Percentiles rank a stretch among this genome's conserved stretches.
Conservation (phyloP, 2,113 vertebrate genomes). For the Hypomesus transpacificus region DNA sequence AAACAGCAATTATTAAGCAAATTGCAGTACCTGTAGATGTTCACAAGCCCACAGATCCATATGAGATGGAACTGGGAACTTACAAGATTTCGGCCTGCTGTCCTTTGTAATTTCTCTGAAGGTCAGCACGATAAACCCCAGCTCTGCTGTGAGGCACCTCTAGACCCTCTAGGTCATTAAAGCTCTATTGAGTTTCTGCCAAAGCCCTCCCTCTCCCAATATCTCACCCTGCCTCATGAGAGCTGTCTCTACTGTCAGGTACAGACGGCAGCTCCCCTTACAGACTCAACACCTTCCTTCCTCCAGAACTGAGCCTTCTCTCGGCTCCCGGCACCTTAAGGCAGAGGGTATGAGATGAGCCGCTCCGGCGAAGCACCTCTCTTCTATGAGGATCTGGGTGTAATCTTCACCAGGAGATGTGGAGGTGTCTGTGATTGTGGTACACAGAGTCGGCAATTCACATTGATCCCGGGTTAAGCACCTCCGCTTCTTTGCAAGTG, state of each 20-base stretch:
- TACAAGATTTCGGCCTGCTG: neutral
- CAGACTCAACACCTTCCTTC: conserved; percentile 47
- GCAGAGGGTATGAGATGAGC: neutral
- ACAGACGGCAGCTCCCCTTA: conserved; percentile 41
- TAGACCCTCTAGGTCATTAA: conserved; percentile 65
- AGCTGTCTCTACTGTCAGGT: conserved; percentile 54
- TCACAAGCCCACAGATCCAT: too few species aligned
- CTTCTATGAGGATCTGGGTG: neutral
- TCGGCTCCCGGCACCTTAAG: neutral
- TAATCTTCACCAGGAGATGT: neutral
- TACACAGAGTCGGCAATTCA: neutral
- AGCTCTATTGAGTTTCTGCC: conserved; percentile 73
- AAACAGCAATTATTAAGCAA: too few species aligned
- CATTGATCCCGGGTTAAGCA: neutral
- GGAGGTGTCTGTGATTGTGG: neutral
- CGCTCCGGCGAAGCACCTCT: neutral
- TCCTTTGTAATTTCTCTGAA: conserved; percentile 52
- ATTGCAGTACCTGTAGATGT: too few species aligned
- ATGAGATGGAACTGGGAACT: too few species aligned
- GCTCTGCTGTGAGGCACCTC: conserved; percentile 54
- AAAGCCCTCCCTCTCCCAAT: conserved; percentile 59
- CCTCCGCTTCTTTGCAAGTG: neutral
- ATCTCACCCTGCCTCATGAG: conserved; percentile 60
- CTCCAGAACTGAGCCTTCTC: conserved; percentile 12
- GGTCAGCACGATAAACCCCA: conserved; percentile 59